Evolutionary conservation across 1,140 invertebrate species (phyloP), one percentile per base, ranked within the genome.

Genomic region (Drosophila bipectinata): DNA sequence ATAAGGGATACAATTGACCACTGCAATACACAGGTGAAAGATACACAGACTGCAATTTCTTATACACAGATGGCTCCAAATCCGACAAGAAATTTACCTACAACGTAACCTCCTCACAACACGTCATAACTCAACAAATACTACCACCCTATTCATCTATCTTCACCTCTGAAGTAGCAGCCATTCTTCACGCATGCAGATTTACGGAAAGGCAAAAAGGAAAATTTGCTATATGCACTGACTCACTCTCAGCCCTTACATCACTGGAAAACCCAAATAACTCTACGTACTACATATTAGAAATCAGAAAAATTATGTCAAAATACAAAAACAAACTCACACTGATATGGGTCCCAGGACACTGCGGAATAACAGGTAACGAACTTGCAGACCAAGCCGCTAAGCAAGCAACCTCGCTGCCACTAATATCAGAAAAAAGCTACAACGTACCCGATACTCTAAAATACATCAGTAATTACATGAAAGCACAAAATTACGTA

Each of bases 371-470:
- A 4, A 26, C 4, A 0, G 24, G 24, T 12, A 58, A 21, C 12
- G 44, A 59, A 6, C 44, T 57, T 45, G 54, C 54, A 56, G 54
- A 56, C 18, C 37, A 41, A 56, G 54, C 39, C 18, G 26, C 39
- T 44, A 56, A 56, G 7, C 54, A 56, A 44, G 52, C 52, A 39
- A 7, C 26, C 18, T 10, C 30, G 32, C 6, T 54, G 4, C 54
- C 34, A 56, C 44, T 56, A 56, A 56, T 15, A 56, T 14, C 12
- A 44, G 24, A 32, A 57, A 57, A 10, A 12, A 57, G 32, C 39
- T 10, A 30, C 9, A 57, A 57, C 41, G 18, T 54, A 26, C 30
- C 21, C 39, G 52, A 39, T 26, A 21, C 52, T 1, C 52, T 26
- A n/a, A 54, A 39, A 39, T 39, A 54, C 10, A 53, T 53, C 4